Evolutionary conservation across 2,888 invertebrate genomes (phyloP).

Genomic region (Drosophila greeni): DNA sequence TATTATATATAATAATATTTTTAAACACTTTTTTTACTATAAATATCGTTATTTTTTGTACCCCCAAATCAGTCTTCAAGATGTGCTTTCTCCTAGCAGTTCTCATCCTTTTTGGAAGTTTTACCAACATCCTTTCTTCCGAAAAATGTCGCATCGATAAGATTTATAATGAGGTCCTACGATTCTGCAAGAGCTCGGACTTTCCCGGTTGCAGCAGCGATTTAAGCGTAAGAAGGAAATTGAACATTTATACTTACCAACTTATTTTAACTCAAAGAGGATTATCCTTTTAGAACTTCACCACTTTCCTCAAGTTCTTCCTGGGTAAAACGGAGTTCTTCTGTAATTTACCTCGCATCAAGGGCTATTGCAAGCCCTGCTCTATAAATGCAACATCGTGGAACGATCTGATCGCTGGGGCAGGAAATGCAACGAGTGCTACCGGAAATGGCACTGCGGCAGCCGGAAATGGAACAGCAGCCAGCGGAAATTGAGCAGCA

Average conservation of each 20-base stretch:
- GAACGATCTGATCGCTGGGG: neutral
- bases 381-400: neutral
- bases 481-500: neutral
- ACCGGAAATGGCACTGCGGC: neutral
- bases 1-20: neutral
- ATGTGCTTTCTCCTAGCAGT: neutral
- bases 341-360: neutral
- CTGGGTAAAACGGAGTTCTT: neutral
- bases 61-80: neutral
- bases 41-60: neutral
- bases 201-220: neutral
- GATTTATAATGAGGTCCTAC: neutral
- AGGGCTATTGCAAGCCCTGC: neutral
- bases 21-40: neutral
- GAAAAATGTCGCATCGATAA: neutral
- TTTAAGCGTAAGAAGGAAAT: neutral
- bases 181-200: neutral
- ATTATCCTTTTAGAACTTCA: neutral
- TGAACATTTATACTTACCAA: neutral
- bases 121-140: neutral
- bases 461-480: neutral
- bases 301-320: neutral
- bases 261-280: neutral
- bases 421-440: neutral
- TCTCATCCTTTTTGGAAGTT: slow-evolving; percentile 1